phyloP scores from a whole-genome alignment of 2,888 invertebrate genomes.

The Caenorhabditis sp. region DNA sequence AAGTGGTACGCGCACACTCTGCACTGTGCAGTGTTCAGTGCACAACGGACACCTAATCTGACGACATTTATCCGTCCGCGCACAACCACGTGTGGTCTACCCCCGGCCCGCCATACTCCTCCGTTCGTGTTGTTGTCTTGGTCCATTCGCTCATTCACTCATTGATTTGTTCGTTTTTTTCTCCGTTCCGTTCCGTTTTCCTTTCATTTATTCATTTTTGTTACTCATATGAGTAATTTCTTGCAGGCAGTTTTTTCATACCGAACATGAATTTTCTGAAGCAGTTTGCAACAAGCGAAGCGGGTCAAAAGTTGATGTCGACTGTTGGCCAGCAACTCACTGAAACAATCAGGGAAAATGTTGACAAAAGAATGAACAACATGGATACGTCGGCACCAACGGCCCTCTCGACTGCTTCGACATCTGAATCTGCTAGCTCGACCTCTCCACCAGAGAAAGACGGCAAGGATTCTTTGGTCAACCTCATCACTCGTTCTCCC shows the following conservation, averaged over 20 bases:
- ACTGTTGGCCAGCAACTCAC: slow-evolving; percentile 6
- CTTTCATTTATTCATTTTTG: background rate
- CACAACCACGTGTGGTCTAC: background rate
- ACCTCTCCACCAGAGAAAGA: too few relatives aligned
- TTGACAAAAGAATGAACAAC: slow-evolving; percentile 24
- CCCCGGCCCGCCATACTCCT: too few relatives aligned
- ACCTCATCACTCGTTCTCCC: too few relatives aligned
- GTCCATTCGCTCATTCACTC: background rate
- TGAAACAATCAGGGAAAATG: background rate
- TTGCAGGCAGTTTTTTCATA: too few relatives aligned
- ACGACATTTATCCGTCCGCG: background rate
- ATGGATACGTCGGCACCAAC: too few relatives aligned
- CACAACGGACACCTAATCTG: background rate
- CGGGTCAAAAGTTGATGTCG: slow-evolving; percentile 28
- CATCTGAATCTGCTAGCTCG: too few relatives aligned
- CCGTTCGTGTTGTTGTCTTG: background rate
- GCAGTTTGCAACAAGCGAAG: slow-evolving; percentile 34
- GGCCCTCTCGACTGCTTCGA: background rate
- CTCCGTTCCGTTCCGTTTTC: background rate
- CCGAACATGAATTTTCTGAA: slow-evolving; percentile 22
- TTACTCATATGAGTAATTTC: too few relatives aligned
- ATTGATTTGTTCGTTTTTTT: background rate
- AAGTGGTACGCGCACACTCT: background rate
- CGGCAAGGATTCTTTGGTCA: too few relatives aligned
- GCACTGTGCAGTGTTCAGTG: background rate